These are phyloP conservation scores for Probaryconus sp. DNA, from an alignment of 1,140 invertebrate species.

Conservation along the genomic window DNA sequence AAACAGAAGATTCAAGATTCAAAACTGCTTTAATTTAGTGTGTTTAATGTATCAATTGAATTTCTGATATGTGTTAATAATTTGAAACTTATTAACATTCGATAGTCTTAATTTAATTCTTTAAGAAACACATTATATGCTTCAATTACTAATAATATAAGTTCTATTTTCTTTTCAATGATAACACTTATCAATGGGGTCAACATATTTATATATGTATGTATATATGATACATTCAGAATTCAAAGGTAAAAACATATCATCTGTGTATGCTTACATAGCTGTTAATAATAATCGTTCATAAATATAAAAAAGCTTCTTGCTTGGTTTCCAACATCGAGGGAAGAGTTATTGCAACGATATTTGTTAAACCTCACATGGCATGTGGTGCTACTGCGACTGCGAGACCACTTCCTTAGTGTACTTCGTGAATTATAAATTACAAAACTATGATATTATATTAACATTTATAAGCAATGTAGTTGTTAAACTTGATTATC, in stretches of 20 bases:
- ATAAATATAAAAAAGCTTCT: conserved; percentile 68
- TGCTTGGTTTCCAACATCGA: conserved; percentile 65
- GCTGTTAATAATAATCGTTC: conserved; percentile 62
- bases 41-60: conserved; percentile 2
- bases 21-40: no score
- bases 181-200: conserved; percentile 65
- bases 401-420: conserved; percentile 70
- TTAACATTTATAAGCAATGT: no score
- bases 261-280: conserved; percentile 61
- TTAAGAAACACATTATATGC: conserved; percentile 24
- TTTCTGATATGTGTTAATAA: background rate
- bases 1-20: no score
- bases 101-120: conserved; percentile 5
- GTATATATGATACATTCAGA: conserved; percentile 67
- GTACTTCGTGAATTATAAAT: background rate
- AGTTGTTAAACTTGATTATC: no score
- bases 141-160: conserved; percentile 30
- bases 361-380: conserved; percentile 52
- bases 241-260: conserved; percentile 67
- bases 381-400: conserved; percentile 52
- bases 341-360: conserved; percentile 56
- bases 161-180: conserved; percentile 50
- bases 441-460: no score
- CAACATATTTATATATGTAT: no score
- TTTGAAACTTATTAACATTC: conserved; percentile 15